A percentile compares a stretch with the other conserved stretches of the same genome.
These are phyloP conservation scores for Asarcornis scutulata DNA, from an alignment of 2,113 vertebrate species.

Conservation along the genomic window DNA sequence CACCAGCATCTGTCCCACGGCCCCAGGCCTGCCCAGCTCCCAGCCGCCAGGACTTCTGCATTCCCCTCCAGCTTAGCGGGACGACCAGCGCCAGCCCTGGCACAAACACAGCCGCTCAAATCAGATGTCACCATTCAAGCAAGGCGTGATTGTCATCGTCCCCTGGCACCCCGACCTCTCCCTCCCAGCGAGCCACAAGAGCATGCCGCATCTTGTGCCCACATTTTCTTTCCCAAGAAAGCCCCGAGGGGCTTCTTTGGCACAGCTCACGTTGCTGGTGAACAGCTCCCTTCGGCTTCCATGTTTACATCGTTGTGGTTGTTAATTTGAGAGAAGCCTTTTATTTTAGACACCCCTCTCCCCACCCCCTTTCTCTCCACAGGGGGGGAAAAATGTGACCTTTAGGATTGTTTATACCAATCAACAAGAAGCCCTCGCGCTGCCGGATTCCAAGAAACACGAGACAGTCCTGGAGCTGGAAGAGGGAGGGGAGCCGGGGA, in stretches of 20 bases:
- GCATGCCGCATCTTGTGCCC: constrained; percentile 40
- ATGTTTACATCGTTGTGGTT: constrained; percentile 71
- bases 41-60: constrained; percentile 8
- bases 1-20: neutral
- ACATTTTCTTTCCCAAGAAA: constrained; percentile 61
- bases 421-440: constrained; percentile 64
- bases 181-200: neutral
- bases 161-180: neutral
- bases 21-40: neutral
- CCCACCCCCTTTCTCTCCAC: neutral
- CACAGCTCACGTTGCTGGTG: constrained; percentile 4
- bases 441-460: constrained; percentile 71
- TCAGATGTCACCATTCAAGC: neutral
- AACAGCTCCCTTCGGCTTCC: constrained; percentile 63
- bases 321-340: constrained; percentile 73
- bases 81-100: neutral
- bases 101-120: neutral
- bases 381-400: constrained; percentile 69
- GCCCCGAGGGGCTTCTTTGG: constrained; percentile 27
- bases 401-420: constrained; percentile 76
- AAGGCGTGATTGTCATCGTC: neutral
- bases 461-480: constrained; percentile 47
- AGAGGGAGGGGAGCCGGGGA: constrained; percentile 5
- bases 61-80: neutral
- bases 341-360: constrained; percentile 49